These are phyloP conservation scores for Minunthozetes semirufus DNA, from an alignment of 2,888 invertebrate species.

Conservation along the genomic window DNA sequence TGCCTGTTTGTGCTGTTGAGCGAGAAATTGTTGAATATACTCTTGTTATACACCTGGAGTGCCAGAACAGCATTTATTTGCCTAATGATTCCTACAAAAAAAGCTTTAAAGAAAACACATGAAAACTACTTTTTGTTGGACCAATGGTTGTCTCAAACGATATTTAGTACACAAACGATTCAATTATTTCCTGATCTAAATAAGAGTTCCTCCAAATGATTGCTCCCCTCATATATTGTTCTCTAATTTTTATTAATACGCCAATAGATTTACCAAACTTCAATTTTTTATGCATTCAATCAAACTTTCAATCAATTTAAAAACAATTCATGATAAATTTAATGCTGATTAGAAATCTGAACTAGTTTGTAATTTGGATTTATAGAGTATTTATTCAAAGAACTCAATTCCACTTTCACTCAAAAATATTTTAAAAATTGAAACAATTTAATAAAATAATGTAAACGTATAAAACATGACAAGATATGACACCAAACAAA, in stretches of 20 bases:
- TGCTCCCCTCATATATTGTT: not conserved
- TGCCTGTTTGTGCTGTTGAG: not conserved
- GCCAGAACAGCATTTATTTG: conserved; percentile 4
- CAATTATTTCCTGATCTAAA: conserved; percentile 31
- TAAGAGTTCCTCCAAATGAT: conserved; percentile 3
- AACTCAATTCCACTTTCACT: no score
- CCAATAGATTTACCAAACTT: not conserved
- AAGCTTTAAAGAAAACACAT: not conserved
- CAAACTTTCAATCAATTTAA: no score
- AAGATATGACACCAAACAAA: no score
- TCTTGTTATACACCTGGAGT: conserved; percentile 17
- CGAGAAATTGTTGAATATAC: conserved; percentile 22
- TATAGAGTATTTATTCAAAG: no score
- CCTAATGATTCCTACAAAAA: conserved; percentile 19
- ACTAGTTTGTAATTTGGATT: no score
- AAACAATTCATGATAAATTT: no score
- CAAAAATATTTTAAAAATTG: no score
- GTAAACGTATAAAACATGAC: no score
- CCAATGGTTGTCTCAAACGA: not conserved
- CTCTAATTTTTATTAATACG: not conserved
- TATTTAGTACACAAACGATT: conserved; percentile 22
- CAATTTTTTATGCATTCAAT: no score
- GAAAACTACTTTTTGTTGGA: conserved; percentile 19
- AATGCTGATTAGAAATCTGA: no score
- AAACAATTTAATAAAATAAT: no score